A percentile compares a stretch with the other conserved stretches of the same genome.
These are phyloP conservation scores for Pao palembangensis DNA, from an alignment of 2,113 vertebrate species.

Conservation along the genomic window DNA sequence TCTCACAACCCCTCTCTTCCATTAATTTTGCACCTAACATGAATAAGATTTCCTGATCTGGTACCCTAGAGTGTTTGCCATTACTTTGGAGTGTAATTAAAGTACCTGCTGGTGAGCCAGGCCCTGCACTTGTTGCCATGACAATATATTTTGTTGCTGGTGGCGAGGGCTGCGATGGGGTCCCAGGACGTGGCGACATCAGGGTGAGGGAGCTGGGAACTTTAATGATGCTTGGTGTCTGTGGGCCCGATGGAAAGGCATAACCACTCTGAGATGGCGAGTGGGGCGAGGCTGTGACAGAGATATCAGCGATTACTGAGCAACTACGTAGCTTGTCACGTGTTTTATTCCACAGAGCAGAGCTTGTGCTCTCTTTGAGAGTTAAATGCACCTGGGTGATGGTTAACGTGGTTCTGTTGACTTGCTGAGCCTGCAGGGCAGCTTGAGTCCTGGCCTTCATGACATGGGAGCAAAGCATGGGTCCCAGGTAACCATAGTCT, in stretches of 20 bases:
- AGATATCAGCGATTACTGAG: neutral
- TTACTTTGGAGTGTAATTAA: neutral
- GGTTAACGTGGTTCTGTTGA: conserved; percentile 91
- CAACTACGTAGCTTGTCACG: neutral
- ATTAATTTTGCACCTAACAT: neutral
- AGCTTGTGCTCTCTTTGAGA: neutral
- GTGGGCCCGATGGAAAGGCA: conserved; percentile 72
- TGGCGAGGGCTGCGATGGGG: conserved; percentile 87
- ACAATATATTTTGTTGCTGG: conserved; percentile 91
- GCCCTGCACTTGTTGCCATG: conserved; percentile 82
- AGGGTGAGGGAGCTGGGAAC: conserved; percentile 87
- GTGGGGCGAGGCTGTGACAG: conserved; percentile 79
- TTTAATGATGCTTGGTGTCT: conserved; percentile 86
- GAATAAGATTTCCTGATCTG: neutral
- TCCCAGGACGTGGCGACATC: conserved; percentile 84
- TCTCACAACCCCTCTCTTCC: too few species aligned
- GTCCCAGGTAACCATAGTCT: conserved; percentile 86
- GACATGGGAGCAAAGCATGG: conserved; percentile 87
- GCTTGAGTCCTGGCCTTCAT: conserved; percentile 88
- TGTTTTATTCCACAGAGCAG: neutral
- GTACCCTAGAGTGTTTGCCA: neutral
- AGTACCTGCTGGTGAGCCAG: conserved; percentile 81
- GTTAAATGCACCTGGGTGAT: conserved; percentile 83
- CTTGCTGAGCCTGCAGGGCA: conserved; percentile 86
- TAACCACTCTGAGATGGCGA: conserved; percentile 75